These are phyloP conservation scores for Nasonia vitripennis DNA, from an alignment of 1,140 invertebrate genomes.

Conservation along the genomic window DNA sequence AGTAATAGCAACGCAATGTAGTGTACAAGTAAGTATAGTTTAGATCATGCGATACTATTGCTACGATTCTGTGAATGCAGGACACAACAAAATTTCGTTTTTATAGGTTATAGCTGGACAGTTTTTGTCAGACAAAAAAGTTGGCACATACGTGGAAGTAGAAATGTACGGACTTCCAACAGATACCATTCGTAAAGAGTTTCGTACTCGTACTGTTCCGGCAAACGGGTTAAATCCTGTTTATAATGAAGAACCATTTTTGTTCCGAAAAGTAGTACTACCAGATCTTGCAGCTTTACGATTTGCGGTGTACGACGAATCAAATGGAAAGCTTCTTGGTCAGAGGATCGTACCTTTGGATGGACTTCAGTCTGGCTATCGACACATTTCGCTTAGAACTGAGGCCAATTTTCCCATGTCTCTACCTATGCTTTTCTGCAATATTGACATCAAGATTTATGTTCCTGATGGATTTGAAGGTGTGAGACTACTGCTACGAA, in stretches of 20 bases:
- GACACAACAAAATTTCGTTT: not conserved
- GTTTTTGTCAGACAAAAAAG: constrained; percentile 99
- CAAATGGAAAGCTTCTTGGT: constrained; percentile 94
- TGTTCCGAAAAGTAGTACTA: constrained; percentile 98
- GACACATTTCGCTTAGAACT: constrained; percentile 97
- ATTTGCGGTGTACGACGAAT: constrained; percentile 99
- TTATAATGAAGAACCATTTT: constrained; percentile 98
- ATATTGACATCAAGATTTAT: constrained; percentile 99
- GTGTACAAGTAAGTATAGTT: constrained; percentile 86
- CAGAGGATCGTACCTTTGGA: constrained; percentile 98
- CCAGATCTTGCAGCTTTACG: constrained; percentile 98
- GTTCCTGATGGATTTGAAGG: constrained; percentile 99
- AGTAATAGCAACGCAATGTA: constrained; percentile 98
- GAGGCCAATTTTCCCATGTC: constrained; percentile 99
- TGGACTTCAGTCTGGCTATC: constrained; percentile 97
- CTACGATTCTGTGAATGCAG: not conserved
- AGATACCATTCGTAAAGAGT: constrained; percentile 99
- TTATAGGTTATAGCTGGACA: constrained; percentile 97
- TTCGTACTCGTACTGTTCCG: constrained; percentile 95
- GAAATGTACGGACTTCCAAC: constrained; percentile 99
- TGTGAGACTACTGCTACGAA: constrained; percentile 75
- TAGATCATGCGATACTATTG: not conserved
- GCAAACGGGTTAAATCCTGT: constrained; percentile 98
- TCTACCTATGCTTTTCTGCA: constrained; percentile 98
- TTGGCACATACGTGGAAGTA: constrained; percentile 99